Evolutionary conservation across 1,140 invertebrate species (phyloP).

Genomic region (Caenorhabditis latens): DNA sequence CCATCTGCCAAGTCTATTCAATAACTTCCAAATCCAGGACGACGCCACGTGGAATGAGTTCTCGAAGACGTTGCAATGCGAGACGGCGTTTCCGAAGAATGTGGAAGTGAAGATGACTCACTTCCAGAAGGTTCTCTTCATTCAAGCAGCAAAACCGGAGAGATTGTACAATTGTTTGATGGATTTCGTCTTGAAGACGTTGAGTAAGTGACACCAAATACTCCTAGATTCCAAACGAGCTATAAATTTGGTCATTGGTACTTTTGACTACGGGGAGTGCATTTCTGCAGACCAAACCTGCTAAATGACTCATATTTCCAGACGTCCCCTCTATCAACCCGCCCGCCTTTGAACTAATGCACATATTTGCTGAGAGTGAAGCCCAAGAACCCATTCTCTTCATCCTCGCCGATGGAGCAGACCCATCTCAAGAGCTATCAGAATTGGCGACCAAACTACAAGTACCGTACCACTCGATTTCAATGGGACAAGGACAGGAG

Average conservation of each 20-base stretch:
- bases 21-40: constrained; percentile 82
- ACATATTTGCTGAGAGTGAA: constrained; percentile 81
- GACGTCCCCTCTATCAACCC: constrained; percentile 81
- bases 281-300: no score
- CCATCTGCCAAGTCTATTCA: constrained; percentile 82
- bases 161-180: constrained; percentile 84
- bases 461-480: constrained; percentile 80
- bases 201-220: constrained; percentile 4
- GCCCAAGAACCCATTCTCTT: constrained; percentile 83
- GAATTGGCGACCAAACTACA: constrained; percentile 82
- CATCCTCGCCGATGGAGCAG: constrained; percentile 84
- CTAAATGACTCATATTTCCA: constrained; percentile 78
- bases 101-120: constrained; percentile 81
- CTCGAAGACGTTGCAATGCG: constrained; percentile 81
- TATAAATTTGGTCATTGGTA: not conserved
- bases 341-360: constrained; percentile 81
- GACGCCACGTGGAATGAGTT: constrained; percentile 83
- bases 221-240: not conserved
- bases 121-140: constrained; percentile 88
- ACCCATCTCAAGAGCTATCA: constrained; percentile 83
- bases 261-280: no score
- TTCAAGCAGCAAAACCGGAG: constrained; percentile 88
- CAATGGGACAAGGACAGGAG: constrained; percentile 85
- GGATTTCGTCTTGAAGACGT: constrained; percentile 82
- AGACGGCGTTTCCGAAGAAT: constrained; percentile 80